Percentiles rank a stretch among this genome's conserved stretches.
These are phyloP conservation scores for Polypterus senegalus DNA, from an alignment of 2,113 vertebrate species.

Conservation along the genomic window DNA sequence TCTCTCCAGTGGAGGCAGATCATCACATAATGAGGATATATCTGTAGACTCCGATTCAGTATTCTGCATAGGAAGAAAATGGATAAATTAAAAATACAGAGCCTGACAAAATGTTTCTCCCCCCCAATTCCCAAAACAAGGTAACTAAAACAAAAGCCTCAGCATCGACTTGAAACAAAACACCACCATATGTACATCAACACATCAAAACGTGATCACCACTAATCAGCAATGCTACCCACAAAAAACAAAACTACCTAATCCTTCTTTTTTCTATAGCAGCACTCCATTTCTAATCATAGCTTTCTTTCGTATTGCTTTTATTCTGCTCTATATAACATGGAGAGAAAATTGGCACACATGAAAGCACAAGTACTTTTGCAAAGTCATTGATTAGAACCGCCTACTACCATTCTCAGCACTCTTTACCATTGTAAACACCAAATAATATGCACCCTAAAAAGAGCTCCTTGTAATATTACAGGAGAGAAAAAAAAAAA, in stretches of 20 bases:
- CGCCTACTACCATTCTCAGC: not conserved
- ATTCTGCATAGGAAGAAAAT: not conserved
- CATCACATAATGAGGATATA: conserved; percentile 36
- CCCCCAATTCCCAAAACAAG: not conserved
- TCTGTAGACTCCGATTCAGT: not conserved
- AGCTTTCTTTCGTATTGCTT: not conserved
- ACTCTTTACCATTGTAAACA: not conserved
- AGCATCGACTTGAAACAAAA: not conserved
- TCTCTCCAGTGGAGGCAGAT: conserved; percentile 43
- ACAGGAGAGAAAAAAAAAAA: not conserved
- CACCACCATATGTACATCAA: not conserved
- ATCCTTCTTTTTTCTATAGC: not conserved
- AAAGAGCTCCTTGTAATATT: not conserved
- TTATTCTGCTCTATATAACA: not conserved
- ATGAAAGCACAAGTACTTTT: not conserved
- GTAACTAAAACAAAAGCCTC: too few species aligned
- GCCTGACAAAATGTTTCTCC: not conserved
- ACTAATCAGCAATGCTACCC: not conserved
- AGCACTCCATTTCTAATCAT: not conserved
- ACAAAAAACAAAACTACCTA: not conserved
- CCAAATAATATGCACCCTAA: not conserved
- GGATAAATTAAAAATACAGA: not conserved
- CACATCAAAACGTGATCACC: not conserved
- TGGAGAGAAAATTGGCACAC: not conserved
- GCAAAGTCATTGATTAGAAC: not conserved